A percentile compares a stretch with the other conserved stretches of the same genome.
These are phyloP conservation scores for Drosophila barbarae DNA, from an alignment of 2,888 invertebrate genomes.

Conservation along the genomic window DNA sequence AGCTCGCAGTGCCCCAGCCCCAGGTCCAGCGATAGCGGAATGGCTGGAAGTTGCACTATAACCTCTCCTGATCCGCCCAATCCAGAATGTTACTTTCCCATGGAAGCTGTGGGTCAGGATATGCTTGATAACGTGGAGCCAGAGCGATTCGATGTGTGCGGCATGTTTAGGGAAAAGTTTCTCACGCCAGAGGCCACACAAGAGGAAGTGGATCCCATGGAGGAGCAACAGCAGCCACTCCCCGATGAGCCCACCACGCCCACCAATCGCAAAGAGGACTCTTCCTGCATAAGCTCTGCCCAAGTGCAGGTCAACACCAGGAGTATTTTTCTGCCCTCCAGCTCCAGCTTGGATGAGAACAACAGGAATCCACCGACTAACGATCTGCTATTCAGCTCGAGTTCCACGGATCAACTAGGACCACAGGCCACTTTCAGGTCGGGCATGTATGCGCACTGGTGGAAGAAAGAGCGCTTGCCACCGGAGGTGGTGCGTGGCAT, in stretches of 20 bases:
- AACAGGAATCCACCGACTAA: conserved; percentile 12
- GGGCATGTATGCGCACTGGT: conserved; percentile 94
- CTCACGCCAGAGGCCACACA: conserved; percentile 70
- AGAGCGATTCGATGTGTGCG: conserved; percentile 78
- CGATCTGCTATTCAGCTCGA: conserved; percentile 52
- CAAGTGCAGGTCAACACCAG: conserved; percentile 77
- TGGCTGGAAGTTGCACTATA: conserved; percentile 90
- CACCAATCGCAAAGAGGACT: conserved; percentile 29
- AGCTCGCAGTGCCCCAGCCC: conserved; percentile 85
- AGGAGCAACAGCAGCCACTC: background rate
- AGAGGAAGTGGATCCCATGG: conserved; percentile 28
- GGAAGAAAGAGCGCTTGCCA: conserved; percentile 92
- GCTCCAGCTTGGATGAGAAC: conserved; percentile 57
- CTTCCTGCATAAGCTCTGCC: conserved; percentile 27
- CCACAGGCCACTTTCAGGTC: conserved; percentile 84
- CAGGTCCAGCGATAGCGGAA: conserved; percentile 88
- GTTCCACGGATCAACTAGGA: conserved; percentile 55
- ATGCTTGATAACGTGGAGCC: conserved; percentile 58
- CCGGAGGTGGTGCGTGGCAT: conserved; percentile 83
- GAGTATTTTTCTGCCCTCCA: conserved; percentile 75
- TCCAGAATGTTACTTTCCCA: conserved; percentile 51
- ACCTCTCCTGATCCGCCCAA: conserved; percentile 85
- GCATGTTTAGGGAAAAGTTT: conserved; percentile 79
- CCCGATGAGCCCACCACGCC: conserved; percentile 33
- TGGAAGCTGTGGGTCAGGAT: conserved; percentile 46